phyloP scores from a whole-genome alignment of 2,888 invertebrate species.

The Lacanobia oleracea region DNA sequence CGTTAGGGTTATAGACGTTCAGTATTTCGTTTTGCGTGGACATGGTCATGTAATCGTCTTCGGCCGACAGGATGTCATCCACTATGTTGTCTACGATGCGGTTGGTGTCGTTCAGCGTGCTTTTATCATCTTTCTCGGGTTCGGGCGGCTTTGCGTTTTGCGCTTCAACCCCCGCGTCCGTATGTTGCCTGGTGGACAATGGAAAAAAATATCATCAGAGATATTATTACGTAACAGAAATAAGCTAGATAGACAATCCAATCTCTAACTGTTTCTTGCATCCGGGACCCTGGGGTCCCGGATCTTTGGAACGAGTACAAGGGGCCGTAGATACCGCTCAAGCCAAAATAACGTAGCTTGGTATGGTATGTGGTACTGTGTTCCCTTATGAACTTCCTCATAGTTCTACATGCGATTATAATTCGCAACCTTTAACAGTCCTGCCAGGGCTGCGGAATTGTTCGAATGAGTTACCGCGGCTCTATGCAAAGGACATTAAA shows the following conservation, averaged over 20 bases:
- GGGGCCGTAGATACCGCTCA: not conserved
- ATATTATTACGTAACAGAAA: not conserved
- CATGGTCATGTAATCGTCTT: slow-evolving; percentile 86
- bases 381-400: too few relatives aligned
- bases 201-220: not conserved
- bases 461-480: not conserved
- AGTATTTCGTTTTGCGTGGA: slow-evolving; percentile 77
- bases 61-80: slow-evolving; percentile 86
- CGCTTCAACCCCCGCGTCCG: slow-evolving; percentile 56
- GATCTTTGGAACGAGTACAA: not conserved
- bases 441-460: too few relatives aligned
- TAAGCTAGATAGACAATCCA: not conserved
- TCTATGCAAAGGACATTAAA: not conserved
- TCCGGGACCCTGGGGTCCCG: not conserved
- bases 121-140: slow-evolving; percentile 70
- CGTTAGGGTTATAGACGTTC: slow-evolving; percentile 72
- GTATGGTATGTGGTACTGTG: too few relatives aligned
- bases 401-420: too few relatives aligned
- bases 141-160: slow-evolving; percentile 54
- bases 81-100: slow-evolving; percentile 85
- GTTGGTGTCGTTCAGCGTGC: slow-evolving; percentile 63
- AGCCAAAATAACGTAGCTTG: too few relatives aligned
- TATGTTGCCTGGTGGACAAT: slow-evolving; percentile 72
- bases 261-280: not conserved
- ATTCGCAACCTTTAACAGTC: too few relatives aligned